Evolutionary conservation across 2,113 vertebrate species (phyloP), one percentile per base, ranked within the genome.

Genomic region (Dipodomys merriami): DNA sequence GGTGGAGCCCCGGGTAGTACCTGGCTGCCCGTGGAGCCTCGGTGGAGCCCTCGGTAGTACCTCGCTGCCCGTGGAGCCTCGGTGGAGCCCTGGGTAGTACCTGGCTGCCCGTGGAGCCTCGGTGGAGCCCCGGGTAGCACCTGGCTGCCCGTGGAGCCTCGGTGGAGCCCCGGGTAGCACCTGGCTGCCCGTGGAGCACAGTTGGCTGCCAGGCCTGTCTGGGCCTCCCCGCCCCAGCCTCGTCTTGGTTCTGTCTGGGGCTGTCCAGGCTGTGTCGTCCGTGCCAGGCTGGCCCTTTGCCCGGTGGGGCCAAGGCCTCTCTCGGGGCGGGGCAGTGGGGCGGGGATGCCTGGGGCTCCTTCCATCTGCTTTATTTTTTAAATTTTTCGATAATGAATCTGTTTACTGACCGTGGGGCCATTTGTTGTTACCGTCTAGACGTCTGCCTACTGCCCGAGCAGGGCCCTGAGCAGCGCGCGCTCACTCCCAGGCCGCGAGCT

Each of bases 131-230:
- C 6, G 3, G 53, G 0, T 10, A 4, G 62, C 5, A 23, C 62
- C 62, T 69, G 2, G 0, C 0, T 27, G 68, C 79, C 0, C 0
- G 68, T 33, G 6, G 57, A 62, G 57, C 30, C 13, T 57, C 4
- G 0, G n/a, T 27, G 22, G 29, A 68, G 74, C 82, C 69, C 65
- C 6, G 3, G 53, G 0, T 9, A 3, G 62, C 9, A 22, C 62
- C 62, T 69, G 2, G 0, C 0, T 27, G 69, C 79, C 0, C 0
- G 73, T 33, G 4, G 57, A 62, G 57, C 49, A 30, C 10, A 33
- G 27, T 33, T 44, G 22, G 2, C 13, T 23, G 0, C 67, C 29
- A 1, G 39, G 79, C 57, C 27, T 30, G 33, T 29, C 10, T 69
- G 74, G 7, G 6, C 49, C 49, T 12, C 9, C 49, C 49, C 10